These are phyloP conservation scores for Machimus rusticus DNA, from an alignment of 2,888 invertebrate species.

Conservation along the genomic window DNA sequence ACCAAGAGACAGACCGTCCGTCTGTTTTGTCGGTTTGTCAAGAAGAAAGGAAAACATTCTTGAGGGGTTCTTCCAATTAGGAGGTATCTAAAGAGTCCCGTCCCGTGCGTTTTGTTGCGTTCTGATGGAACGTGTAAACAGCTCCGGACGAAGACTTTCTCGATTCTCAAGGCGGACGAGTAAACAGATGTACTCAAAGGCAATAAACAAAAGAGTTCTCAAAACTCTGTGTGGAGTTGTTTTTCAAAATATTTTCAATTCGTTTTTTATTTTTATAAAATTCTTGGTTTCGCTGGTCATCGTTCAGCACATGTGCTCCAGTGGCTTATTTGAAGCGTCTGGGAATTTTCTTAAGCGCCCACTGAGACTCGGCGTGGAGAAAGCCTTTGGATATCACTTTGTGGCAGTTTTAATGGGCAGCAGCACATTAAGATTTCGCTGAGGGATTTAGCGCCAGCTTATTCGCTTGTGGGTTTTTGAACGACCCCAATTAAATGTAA, in stretches of 20 bases:
- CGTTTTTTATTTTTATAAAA: background rate
- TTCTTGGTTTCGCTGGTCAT: background rate
- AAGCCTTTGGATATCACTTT: background rate
- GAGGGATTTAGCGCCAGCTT: background rate
- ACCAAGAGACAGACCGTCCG: background rate
- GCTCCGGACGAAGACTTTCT: background rate
- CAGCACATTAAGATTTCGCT: background rate
- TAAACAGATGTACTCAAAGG: background rate
- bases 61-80: background rate
- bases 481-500: background rate
- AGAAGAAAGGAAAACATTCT: constrained; percentile 1
- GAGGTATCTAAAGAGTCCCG: background rate
- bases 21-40: background rate
- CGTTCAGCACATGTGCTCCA: background rate
- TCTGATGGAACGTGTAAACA: background rate
- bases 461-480: background rate
- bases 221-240: background rate
- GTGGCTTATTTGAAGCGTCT: background rate
- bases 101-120: background rate
- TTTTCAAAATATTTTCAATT: background rate
- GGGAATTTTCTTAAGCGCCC: background rate
- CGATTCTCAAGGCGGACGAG: background rate
- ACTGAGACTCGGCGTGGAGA: background rate
- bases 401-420: background rate
- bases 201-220: background rate